Evolutionary conservation across 2,888 invertebrate species (phyloP).

Genomic region (Pandemis corylana): DNA sequence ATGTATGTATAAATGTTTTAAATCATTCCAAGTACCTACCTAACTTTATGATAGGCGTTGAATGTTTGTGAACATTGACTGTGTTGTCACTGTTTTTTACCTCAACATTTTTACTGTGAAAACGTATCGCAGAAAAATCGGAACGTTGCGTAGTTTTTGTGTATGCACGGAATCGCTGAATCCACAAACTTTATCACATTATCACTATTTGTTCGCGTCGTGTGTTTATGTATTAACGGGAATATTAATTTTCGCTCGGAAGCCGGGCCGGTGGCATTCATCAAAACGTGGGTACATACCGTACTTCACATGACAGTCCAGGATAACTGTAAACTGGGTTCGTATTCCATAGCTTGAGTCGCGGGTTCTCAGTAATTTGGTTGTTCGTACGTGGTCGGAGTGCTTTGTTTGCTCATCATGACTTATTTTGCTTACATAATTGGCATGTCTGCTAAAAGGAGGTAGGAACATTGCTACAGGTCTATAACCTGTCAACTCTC

Average conservation of each 20-base stretch:
- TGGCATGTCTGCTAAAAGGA: slow-evolving; percentile 9
- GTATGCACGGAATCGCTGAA: background rate
- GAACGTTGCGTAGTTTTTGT: background rate
- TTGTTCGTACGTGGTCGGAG: slow-evolving; percentile 19
- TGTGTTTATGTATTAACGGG: slow-evolving; percentile 23
- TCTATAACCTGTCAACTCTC: slow-evolving; percentile 29
- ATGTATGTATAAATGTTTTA: background rate
- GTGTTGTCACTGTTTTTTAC: background rate
- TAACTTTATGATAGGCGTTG: background rate
- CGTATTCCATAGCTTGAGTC: background rate
- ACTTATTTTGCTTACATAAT: slow-evolving; percentile 38
- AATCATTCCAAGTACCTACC: background rate
- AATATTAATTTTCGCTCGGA: slow-evolving; percentile 34
- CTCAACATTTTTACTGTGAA: background rate
- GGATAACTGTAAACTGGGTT: slow-evolving; percentile 15
- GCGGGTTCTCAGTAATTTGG: slow-evolving; percentile 18
- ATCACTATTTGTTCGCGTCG: slow-evolving; percentile 1
- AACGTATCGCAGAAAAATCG: background rate
- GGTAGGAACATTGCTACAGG: slow-evolving; percentile 8
- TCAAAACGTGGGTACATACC: slow-evolving; percentile 26
- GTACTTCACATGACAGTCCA: slow-evolving; percentile 10
- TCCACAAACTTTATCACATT: slow-evolving; percentile 8
- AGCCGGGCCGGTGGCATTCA: slow-evolving; percentile 16
- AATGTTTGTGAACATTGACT: background rate
- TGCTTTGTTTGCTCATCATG: slow-evolving; percentile 33